Conservation (phyloP, 2,797 vertebrate species). For the Parauchenoglanis ngamensis region DNA sequence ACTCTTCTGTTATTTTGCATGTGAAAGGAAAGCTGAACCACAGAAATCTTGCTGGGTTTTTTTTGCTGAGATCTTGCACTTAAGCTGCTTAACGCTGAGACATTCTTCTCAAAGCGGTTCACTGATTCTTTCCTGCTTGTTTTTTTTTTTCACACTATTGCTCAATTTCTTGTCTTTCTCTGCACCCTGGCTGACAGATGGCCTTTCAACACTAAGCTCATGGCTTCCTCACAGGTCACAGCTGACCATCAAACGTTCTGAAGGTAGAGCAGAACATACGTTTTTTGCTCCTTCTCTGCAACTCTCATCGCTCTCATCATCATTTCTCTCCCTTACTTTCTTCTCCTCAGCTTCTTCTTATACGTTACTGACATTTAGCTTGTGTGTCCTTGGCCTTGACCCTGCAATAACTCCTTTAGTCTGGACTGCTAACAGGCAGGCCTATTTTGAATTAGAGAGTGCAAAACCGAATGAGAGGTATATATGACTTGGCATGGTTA, state of each 20-base stretch:
- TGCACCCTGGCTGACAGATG: slow-evolving; percentile 74
- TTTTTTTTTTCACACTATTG: slow-evolving; percentile 11
- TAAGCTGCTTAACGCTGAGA: not conserved
- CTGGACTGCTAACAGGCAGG: slow-evolving; percentile 44
- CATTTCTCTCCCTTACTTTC: slow-evolving; percentile 16
- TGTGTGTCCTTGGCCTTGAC: slow-evolving; percentile 41
- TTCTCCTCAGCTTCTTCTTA: slow-evolving; percentile 16
- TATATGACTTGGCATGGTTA: slow-evolving; percentile 47
- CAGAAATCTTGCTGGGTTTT: not conserved
- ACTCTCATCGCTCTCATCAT: slow-evolving; percentile 31
- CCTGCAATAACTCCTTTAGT: slow-evolving; percentile 39
- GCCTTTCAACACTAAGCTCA: slow-evolving; percentile 84
- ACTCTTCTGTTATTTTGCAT: slow-evolving; percentile 17
- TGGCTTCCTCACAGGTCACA: slow-evolving; percentile 82
- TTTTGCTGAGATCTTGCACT: not conserved
- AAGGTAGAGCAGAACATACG: slow-evolving; percentile 82
- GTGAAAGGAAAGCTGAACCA: not conserved
- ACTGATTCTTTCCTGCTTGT: slow-evolving; percentile 21
- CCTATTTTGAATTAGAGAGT: slow-evolving; percentile 55
- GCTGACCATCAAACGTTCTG: slow-evolving; percentile 81
- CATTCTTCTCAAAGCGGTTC: not conserved
- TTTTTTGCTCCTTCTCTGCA: slow-evolving; percentile 29
- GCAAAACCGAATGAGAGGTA: slow-evolving; percentile 34
- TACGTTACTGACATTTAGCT: slow-evolving; percentile 22
- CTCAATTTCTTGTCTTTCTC: slow-evolving; percentile 30